Base-by-base conservation (phyloP, 2,113 vertebrate genomes). In the Percina caprodes region DNA sequence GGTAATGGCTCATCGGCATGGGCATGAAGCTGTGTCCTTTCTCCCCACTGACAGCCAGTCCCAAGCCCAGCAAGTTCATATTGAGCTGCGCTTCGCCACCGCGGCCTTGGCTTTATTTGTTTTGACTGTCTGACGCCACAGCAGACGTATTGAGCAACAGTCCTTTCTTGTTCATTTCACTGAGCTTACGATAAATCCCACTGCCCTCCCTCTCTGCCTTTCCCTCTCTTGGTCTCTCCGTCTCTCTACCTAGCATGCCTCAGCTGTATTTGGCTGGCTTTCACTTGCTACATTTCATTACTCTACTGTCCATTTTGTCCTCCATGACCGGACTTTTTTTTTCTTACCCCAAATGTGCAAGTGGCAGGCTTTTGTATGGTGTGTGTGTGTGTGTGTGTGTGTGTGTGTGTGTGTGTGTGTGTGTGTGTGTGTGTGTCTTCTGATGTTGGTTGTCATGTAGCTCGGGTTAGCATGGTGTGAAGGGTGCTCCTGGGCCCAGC, bases 101-200 rank as follows among this genome's bases (percentile, higher is more conserved):
- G 12, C 48, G 83, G 93, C 82, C 86, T 86, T 72, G 75, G 87
- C 91, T 93, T 92, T 91, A 93, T 94, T 95, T 95, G 92, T 93
- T 93, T 92, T 94, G 92, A 91, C 90, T 88, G 92, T 90, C 93
- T 92, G 92, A 92, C 76, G 90, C 86, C 90, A 86, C 86, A 83
- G 88, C 92, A 91, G 90, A 93, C 85, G 72, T 93, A 93, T 92
- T 80, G 92, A 94, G 90, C 91, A 89, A 80, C 73, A n/a, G 89
- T 81, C 81, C 69, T 85, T 90, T 94, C 90, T 90, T 90, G 87
- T 92, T 93, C 91, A 91, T 94, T 93, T 93, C 85, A 84, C 86
- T 69, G 69, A 88, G 87, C 83, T 89, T 91, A 83, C 88, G 83
- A 81, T 86, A 84, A 91, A 91, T 89, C 84, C 84, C 69, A 39